Percentiles rank a stretch among this genome's conserved stretches.
Evolutionary conservation across 2,113 vertebrate genomes (phyloP).

Genomic region (Amphiprion percula): DNA sequence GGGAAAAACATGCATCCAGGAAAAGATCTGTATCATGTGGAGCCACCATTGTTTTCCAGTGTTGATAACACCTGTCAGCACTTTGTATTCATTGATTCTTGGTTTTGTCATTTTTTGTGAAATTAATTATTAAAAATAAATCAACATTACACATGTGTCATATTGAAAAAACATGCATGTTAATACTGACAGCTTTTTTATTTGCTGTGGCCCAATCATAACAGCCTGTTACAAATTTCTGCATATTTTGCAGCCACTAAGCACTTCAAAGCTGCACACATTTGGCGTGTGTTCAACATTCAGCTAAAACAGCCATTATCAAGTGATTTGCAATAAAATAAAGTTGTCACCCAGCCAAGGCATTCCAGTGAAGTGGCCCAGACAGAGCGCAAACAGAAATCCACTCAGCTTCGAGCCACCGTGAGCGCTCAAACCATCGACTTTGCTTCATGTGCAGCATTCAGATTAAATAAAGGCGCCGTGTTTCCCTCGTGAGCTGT

Average conservation of each 20-base stretch:
- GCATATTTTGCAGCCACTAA: not conserved
- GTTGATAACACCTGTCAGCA: too few species aligned
- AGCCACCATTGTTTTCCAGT: too few species aligned
- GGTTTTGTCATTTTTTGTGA: too few species aligned
- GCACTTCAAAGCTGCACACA: slow-evolving; percentile 16
- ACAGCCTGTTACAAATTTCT: not conserved
- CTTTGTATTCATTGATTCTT: too few species aligned
- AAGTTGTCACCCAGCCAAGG: slow-evolving; percentile 34
- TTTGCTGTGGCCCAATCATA: too few species aligned
- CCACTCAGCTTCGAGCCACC: slow-evolving; percentile 34
- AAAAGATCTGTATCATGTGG: too few species aligned
- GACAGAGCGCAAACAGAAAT: slow-evolving; percentile 35
- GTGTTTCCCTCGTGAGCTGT: not conserved
- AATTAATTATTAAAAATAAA: too few species aligned
- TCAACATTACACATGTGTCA: too few species aligned
- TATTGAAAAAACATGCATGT: too few species aligned
- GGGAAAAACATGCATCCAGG: too few species aligned
- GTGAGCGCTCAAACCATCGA: slow-evolving; percentile 33
- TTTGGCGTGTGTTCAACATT: slow-evolving; percentile 1
- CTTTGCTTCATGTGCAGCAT: slow-evolving; percentile 34
- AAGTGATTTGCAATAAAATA: slow-evolving; percentile 46
- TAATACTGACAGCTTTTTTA: too few species aligned
- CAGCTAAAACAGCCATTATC: slow-evolving; percentile 31
- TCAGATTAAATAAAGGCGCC: slow-evolving; percentile 27
- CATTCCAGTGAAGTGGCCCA: slow-evolving; percentile 33